phyloP scores from a whole-genome alignment of 2,113 vertebrate species.

The Phoxinus phoxinus region DNA sequence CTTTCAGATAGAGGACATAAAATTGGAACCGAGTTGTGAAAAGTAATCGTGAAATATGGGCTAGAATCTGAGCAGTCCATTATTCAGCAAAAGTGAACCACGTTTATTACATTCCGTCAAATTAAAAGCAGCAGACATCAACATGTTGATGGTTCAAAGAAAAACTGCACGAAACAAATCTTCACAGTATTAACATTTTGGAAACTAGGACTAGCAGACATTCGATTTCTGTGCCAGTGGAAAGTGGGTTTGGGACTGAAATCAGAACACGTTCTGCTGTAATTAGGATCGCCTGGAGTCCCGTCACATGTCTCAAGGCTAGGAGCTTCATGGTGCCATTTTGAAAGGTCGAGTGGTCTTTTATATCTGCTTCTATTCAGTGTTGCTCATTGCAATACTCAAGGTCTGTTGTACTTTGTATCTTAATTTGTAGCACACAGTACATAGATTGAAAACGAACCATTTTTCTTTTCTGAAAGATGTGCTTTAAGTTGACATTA shows the following conservation, averaged over 20 bases:
- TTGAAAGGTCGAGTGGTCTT: background rate
- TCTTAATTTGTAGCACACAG: background rate
- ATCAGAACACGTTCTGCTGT: conserved; percentile 39
- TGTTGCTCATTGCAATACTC: background rate
- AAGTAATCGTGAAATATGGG: background rate
- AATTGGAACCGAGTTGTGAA: background rate
- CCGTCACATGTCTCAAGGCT: conserved; percentile 26
- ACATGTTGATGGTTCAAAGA: background rate
- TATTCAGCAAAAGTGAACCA: background rate
- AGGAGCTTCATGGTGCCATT: background rate
- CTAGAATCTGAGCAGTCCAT: background rate
- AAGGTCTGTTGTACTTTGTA: background rate
- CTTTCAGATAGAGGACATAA: background rate
- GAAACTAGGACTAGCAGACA: conserved; percentile 41
- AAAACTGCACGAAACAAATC: conserved; percentile 28
- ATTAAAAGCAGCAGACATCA: background rate
- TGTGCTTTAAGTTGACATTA: no score
- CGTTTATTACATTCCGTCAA: background rate
- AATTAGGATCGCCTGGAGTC: conserved; percentile 42
- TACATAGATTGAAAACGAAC: background rate
- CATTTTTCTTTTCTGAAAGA: background rate
- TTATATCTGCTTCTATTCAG: background rate
- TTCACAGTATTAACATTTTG: conserved; percentile 19
- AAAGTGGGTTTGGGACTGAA: conserved; percentile 51
- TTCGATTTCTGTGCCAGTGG: conserved; percentile 40